Conservation (phyloP, 1,140 invertebrate species). For the Bombus terrestris region DNA sequence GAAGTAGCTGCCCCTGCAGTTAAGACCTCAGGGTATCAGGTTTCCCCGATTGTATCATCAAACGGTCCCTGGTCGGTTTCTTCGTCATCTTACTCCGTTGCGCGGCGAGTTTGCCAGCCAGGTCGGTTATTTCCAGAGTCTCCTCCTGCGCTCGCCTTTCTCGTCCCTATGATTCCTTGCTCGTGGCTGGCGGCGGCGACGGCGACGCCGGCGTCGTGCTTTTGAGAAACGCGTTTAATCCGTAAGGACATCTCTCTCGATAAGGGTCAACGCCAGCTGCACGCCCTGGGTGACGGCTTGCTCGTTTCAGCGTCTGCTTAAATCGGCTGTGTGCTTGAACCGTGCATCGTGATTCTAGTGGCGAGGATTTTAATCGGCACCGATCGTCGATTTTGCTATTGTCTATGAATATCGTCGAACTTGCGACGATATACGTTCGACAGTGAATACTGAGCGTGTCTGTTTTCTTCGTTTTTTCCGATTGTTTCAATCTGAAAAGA, state of each 20-base stretch:
- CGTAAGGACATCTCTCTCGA: slow-evolving; percentile 59
- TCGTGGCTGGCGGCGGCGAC: neutral
- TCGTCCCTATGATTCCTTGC: slow-evolving; percentile 21
- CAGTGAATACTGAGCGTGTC: neutral
- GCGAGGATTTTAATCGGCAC: too few relatives aligned
- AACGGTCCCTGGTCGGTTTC: slow-evolving; percentile 59
- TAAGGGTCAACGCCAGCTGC: slow-evolving; percentile 43
- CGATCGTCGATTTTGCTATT: neutral
- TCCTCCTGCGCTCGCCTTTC: slow-evolving; percentile 20
- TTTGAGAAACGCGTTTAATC: slow-evolving; percentile 57
- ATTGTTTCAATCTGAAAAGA: neutral
- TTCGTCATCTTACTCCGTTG: slow-evolving; percentile 56
- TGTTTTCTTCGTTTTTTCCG: neutral
- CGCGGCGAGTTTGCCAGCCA: neutral
- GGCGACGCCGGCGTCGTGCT: slow-evolving; percentile 41
- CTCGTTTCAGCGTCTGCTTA: slow-evolving; percentile 17
- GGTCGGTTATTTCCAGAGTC: slow-evolving; percentile 37
- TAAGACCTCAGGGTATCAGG: slow-evolving; percentile 68
- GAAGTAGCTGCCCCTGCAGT: slow-evolving; percentile 69
- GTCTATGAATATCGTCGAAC: neutral
- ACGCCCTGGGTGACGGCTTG: slow-evolving; percentile 26
- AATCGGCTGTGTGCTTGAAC: too few relatives aligned
- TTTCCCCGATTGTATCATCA: slow-evolving; percentile 70
- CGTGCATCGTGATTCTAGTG: neutral
- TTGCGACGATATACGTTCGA: neutral